Evolutionary conservation across 2,797 vertebrate genomes (phyloP).

Genomic region (Sebastes elongatus): DNA sequence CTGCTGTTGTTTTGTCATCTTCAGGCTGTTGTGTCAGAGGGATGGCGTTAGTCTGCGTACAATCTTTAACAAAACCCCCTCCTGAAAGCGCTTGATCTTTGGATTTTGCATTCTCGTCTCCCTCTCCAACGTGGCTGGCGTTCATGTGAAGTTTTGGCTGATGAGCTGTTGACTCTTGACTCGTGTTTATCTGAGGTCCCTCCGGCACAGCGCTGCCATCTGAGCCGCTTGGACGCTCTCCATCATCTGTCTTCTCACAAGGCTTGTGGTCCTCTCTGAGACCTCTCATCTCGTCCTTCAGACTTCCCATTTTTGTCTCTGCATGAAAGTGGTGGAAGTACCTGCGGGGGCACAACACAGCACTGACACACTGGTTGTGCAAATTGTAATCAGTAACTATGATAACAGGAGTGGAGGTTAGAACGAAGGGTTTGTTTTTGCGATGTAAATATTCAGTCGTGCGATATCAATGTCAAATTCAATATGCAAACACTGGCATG

Average conservation of each 20-base stretch:
- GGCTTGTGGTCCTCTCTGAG: conserved; percentile 57
- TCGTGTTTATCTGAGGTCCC: conserved; percentile 32
- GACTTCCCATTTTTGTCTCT: conserved; percentile 75
- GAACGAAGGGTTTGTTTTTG: conserved; percentile 14
- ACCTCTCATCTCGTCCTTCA: conserved; percentile 70
- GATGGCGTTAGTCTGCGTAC: not conserved
- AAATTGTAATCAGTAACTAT: conserved; percentile 9
- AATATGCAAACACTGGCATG: conserved; percentile 10
- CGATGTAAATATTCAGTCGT: conserved; percentile 1
- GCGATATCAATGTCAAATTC: not conserved
- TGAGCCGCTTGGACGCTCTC: conserved; percentile 54
- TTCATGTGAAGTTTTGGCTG: conserved; percentile 20
- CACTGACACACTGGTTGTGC: conserved; percentile 34
- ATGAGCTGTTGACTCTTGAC: conserved; percentile 54
- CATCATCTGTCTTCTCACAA: conserved; percentile 63
- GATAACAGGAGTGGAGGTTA: conserved; percentile 6
- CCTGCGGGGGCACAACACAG: conserved; percentile 65
- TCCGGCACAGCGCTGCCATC: conserved; percentile 23
- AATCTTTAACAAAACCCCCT: conserved; percentile 8
- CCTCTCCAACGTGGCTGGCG: conserved; percentile 7
- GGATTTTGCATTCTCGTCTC: not conserved
- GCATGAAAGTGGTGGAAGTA: conserved; percentile 42
- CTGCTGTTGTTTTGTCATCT: conserved; percentile 15
- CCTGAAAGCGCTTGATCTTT: conserved; percentile 37
- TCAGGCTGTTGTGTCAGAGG: conserved; percentile 21